phyloP scores from a whole-genome alignment of 2,113 vertebrate genomes.

The Campylorhamphus procurvoides region DNA sequence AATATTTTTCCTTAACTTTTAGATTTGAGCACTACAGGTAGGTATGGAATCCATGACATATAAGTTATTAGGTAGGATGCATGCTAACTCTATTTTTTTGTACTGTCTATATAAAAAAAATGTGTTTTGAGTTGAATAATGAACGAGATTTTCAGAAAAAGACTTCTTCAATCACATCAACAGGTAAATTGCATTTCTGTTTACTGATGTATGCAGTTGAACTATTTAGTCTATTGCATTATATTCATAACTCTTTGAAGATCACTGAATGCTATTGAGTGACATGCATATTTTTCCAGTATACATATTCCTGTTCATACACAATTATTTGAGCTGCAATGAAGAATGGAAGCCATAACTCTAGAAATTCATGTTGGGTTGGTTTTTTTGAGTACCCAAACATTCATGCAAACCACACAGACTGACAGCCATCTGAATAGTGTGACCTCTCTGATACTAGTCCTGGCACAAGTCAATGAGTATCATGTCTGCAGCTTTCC shows the following conservation, averaged over 20 bases:
- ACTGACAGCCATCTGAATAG: not conserved
- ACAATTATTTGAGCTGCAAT: not conserved
- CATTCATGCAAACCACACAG: not conserved
- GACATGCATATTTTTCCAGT: not conserved
- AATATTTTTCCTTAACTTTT: not conserved
- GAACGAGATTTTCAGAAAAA: not conserved
- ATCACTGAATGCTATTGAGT: not conserved
- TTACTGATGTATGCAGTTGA: not conserved
- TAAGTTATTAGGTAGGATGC: not conserved
- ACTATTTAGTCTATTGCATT: not conserved
- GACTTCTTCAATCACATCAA: not conserved
- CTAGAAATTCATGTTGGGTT: not conserved
- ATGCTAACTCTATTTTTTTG: not conserved
- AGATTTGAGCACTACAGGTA: not conserved
- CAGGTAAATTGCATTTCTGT: not conserved
- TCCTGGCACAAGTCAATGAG: not conserved
- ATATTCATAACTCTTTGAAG: not conserved
- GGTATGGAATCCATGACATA: not conserved
- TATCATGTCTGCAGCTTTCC: not conserved
- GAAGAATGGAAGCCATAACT: not conserved
- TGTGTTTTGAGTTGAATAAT: not conserved
- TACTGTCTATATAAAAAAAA: not conserved
- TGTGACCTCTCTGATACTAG: not conserved
- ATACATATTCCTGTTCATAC: not conserved
- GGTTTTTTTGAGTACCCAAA: not conserved